phyloP scores from a whole-genome alignment of 2,797 vertebrate species.

The Sebastes flavidus region DNA sequence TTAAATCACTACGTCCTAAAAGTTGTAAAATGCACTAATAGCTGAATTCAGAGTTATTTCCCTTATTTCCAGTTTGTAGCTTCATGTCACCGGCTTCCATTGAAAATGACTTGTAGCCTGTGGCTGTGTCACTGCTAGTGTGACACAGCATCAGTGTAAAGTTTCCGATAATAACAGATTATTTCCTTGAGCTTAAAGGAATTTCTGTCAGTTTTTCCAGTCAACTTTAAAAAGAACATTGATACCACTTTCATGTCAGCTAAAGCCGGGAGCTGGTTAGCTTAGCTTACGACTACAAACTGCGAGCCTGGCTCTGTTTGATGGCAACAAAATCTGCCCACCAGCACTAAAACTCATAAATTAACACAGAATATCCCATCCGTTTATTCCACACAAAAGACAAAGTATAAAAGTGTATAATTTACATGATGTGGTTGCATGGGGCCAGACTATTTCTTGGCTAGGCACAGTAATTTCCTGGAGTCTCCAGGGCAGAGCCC shows the following conservation, averaged over 20 bases:
- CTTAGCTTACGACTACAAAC: background rate
- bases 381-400: background rate
- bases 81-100: too few species aligned
- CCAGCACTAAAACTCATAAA: background rate
- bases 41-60: too few species aligned
- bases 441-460: background rate
- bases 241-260: background rate
- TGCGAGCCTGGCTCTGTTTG: background rate
- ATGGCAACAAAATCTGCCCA: too few species aligned
- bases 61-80: too few species aligned
- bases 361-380: background rate
- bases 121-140: too few species aligned
- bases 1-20: too few species aligned
- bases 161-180: background rate
- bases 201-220: background rate
- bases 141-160: background rate
- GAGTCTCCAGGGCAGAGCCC: background rate
- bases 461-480: background rate
- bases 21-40: too few species aligned
- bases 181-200: background rate
- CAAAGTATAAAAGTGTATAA: background rate
- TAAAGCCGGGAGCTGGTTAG: background rate
- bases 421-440: background rate
- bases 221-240: background rate
- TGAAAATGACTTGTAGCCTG: too few species aligned